Evolutionary conservation across 2,888 invertebrate species (phyloP), one percentile per base, ranked within the genome.

Genomic region (Corythucha ciliata): DNA sequence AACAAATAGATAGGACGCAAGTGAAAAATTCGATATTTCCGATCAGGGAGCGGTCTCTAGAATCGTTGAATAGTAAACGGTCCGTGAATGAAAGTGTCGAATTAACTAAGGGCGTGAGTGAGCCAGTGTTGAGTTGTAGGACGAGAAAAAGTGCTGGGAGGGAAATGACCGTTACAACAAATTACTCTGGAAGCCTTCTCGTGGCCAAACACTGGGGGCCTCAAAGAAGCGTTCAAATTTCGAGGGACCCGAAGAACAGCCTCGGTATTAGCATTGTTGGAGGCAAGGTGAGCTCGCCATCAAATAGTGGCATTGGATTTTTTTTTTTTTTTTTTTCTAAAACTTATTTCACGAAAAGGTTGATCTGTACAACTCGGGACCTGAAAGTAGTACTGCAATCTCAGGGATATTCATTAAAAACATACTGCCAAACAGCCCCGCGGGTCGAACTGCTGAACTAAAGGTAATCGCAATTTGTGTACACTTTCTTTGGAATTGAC

Each of bases 341-440:
- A 29, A 29, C 12, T 12, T 29, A 10, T 12, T 29, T 29, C 10
- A 29, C 12, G 29, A 29, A n/a, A 36, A 83, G 82, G 83, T 85
- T 50, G 84, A 89, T 64, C 74, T 87, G 60, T 81, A 80, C 62
- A 77, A 81, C 52, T 76, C 76, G 40, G 73, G 76, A 56, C 76
- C 80, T 48, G 77, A 80, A 59, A 79, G 80, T 57, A 82, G 83
- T 48, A 79, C 74, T 55, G 74, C 76, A 42, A 78, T 94, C 59
- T 83, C 91, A 52, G 97, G 97, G 5, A 96, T 98, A 65, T 98
- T 98, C 69, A 91, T 98, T 66, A 97, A 97, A 70, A 91, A 92
- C 64, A 94, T 98, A 1, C 80, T 94, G 12, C 80, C 89, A 1
- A 83, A 89, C 57, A 93, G 92, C 70, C 94, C 97, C 1, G 98